These are phyloP conservation scores for Tribolium madens DNA, from an alignment of 1,140 invertebrate genomes.

Conservation along the genomic window DNA sequence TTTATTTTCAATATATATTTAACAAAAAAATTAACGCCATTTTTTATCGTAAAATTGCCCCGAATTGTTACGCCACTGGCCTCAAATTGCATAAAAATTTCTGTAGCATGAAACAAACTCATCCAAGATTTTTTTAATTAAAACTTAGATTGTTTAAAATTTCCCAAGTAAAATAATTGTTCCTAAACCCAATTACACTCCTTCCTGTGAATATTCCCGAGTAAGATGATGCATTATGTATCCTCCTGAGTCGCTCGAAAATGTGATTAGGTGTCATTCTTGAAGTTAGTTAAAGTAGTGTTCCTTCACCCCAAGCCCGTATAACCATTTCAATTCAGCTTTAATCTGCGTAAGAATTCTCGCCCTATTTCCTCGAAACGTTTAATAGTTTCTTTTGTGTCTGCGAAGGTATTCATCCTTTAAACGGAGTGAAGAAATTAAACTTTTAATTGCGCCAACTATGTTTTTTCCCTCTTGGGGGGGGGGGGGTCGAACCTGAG, in stretches of 20 bases:
- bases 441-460: slow-evolving; percentile 21
- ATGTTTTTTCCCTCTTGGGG: neutral
- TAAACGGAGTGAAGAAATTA: slow-evolving; percentile 19
- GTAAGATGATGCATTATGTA: slow-evolving; percentile 29
- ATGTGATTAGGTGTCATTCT: slow-evolving; percentile 28
- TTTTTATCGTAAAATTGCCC: too few relatives aligned
- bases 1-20: too few relatives aligned
- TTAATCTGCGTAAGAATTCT: slow-evolving; percentile 37
- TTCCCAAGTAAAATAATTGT: slow-evolving; percentile 6
- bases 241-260: neutral
- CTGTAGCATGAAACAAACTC: too few relatives aligned
- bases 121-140: too few relatives aligned
- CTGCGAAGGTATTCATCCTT: slow-evolving; percentile 2
- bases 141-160: neutral
- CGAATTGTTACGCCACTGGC: too few relatives aligned
- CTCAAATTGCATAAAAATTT: too few relatives aligned
- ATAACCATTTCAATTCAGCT: slow-evolving; percentile 25
- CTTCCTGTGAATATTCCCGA: neutral
- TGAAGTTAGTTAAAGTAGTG: slow-evolving; percentile 34
- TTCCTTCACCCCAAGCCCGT: slow-evolving; percentile 21
- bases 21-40: too few relatives aligned
- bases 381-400: slow-evolving; percentile 37
- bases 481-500: neutral
- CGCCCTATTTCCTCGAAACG: slow-evolving; percentile 28
- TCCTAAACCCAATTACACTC: neutral